Evolutionary conservation across 2,113 vertebrate genomes (phyloP), one percentile per base, ranked within the genome.

Genomic region (Megaptera novaeangliae): DNA sequence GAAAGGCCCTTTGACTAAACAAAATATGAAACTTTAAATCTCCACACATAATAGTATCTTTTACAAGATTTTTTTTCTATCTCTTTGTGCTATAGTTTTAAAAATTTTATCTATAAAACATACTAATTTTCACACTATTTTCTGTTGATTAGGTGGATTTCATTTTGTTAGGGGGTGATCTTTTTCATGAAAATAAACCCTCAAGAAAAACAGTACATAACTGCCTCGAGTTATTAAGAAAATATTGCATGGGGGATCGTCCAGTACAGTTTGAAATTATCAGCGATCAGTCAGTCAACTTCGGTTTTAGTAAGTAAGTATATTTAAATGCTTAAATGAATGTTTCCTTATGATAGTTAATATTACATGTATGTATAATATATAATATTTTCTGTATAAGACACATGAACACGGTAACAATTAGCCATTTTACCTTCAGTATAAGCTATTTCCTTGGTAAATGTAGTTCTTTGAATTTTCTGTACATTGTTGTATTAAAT

Each of bases 171-270:
- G 99, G 99, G 66, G 99, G 99, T 12, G 99, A 99, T 98, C 99
- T 99, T 96, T 99, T 99, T 97, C 99, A 99, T 17, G 99, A 99
- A 91, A 99, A 99, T 98, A 99, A 99, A 95, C 99, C 99, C 0
- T 99, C 99, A 20, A 99, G 99, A 17, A 99, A 99, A 98, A 99
- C 99, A n/a, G 93, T 99, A 46, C 99, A 99, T 97, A 98, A 77
- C 6, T 99, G 99, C 97, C 98, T 99, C 66, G 99, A 99, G 59
- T 98, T 99, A 71, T 95, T 99, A 3, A 99, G 99, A 81, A 99
- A 99, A 90, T 99, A 99, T 95, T 99, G 99, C 98, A 99, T 99
- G 99, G 99, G 99, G n/a, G 99, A 99, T 89, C 99, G 98, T 17
- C 99, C 99, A 9, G 98, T 99, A 95, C 98, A 98, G 31, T 99